Conservation (phyloP, 2,113 vertebrate species). For the Pteruthius melanotis region DNA sequence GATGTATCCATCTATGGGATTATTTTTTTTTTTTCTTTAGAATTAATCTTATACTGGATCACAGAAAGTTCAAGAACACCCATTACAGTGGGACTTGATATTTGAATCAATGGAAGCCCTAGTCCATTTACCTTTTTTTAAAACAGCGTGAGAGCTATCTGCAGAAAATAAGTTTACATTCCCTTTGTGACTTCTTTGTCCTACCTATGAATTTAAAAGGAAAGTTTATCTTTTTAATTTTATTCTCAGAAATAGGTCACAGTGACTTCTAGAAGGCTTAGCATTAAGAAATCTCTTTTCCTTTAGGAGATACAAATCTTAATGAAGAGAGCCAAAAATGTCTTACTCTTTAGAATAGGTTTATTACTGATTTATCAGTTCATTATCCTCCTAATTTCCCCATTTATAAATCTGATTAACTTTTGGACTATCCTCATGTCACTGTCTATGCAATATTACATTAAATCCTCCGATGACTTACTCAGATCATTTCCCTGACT, state of each 20-base stretch:
- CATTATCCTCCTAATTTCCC: slow-evolving; percentile 74
- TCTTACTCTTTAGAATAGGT: slow-evolving; percentile 68
- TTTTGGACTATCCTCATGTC: slow-evolving; percentile 66
- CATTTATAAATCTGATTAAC: slow-evolving; percentile 78
- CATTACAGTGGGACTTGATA: background rate
- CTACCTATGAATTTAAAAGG: slow-evolving; percentile 28
- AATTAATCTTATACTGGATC: background rate
- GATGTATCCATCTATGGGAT: background rate
- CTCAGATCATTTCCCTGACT: slow-evolving; percentile 36
- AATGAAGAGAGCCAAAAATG: slow-evolving; percentile 73
- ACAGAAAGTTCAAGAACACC: background rate
- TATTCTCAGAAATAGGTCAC: slow-evolving; percentile 54
- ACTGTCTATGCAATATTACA: slow-evolving; percentile 43
- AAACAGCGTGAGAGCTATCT: background rate
- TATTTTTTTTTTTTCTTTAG: background rate
- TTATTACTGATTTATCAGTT: slow-evolving; percentile 78
- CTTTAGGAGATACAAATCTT: slow-evolving; percentile 72
- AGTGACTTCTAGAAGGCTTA: slow-evolving; percentile 48
- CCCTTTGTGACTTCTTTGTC: slow-evolving; percentile 6
- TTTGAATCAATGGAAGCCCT: background rate
- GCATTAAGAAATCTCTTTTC: slow-evolving; percentile 65
- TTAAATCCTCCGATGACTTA: slow-evolving; percentile 57
- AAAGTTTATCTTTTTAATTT: slow-evolving; percentile 59
- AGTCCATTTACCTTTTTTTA: background rate
- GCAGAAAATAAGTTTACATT: slow-evolving; percentile 27